phyloP scores from a whole-genome alignment of 2,113 vertebrate species.

The Myrmecophaga tridactyla region DNA sequence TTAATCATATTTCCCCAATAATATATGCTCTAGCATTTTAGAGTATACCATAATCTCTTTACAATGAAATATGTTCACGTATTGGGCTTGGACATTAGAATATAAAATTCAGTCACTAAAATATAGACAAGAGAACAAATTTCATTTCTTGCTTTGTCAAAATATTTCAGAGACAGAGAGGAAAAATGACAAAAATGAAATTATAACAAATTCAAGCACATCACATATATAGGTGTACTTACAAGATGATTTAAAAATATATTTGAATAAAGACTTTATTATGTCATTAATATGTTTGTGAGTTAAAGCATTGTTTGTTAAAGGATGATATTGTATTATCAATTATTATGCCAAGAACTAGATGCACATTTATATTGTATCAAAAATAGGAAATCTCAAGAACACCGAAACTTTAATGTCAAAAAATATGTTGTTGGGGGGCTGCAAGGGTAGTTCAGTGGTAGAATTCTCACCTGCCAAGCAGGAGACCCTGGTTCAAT shows the following conservation, averaged over 20 bases:
- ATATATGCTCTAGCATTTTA: slow-evolving; percentile 3
- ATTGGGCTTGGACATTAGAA: background rate
- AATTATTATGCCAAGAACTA: no score
- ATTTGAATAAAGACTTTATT: background rate
- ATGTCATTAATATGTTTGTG: background rate
- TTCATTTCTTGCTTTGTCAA: background rate
- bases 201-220: slow-evolving; percentile 16
- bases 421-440: background rate
- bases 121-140: background rate
- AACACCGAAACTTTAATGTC: background rate
- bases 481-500: no score
- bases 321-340: no score
- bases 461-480: no score
- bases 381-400: background rate
- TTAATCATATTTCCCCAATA: slow-evolving; percentile 3
- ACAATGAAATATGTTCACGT: background rate
- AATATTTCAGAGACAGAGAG: background rate
- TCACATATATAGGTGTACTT: background rate
- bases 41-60: background rate
- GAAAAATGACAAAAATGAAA: background rate
- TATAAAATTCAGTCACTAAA: background rate
- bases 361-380: background rate
- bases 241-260: background rate
- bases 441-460: no score
- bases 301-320: background rate